phyloP scores from a whole-genome alignment of 2,113 vertebrate genomes.

The Brachypteracias leptosomus region DNA sequence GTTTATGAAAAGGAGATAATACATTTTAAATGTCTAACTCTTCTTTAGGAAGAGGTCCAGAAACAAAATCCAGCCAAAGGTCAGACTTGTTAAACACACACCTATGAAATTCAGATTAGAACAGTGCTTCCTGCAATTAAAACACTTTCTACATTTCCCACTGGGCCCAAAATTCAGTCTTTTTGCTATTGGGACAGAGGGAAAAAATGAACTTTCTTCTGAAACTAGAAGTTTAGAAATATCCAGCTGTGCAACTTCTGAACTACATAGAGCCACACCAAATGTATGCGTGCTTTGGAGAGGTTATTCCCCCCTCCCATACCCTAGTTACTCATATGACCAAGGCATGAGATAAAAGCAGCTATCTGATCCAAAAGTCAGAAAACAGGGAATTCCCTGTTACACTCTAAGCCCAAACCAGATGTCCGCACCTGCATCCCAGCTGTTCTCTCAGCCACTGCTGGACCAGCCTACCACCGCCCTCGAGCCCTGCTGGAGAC shows the following conservation, averaged over 20 bases:
- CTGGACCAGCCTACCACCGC: neutral
- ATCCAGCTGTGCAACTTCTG: neutral
- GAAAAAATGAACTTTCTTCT: neutral
- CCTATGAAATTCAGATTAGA: neutral
- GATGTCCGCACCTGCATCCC: neutral
- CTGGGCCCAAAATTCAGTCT: neutral
- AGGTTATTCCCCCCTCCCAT: neutral
- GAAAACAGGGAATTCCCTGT: neutral
- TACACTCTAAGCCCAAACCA: neutral
- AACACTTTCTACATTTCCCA: neutral
- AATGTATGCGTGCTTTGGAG: neutral
- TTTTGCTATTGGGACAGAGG: neutral
- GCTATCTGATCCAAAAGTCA: neutral
- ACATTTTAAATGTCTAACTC: constrained; percentile 1
- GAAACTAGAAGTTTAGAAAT: neutral
- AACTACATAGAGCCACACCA: neutral
- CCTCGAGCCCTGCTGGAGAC: neutral
- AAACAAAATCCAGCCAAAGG: constrained; percentile 43
- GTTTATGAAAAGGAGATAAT: constrained; percentile 30
- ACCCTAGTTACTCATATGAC: neutral
- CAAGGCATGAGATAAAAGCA: neutral
- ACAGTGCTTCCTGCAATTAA: constrained; percentile 24
- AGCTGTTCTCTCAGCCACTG: neutral
- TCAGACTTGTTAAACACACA: neutral
- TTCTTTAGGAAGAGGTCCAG: neutral